Conservation (phyloP, 1,140 invertebrate genomes). For the Leptopilina clavipes region DNA sequence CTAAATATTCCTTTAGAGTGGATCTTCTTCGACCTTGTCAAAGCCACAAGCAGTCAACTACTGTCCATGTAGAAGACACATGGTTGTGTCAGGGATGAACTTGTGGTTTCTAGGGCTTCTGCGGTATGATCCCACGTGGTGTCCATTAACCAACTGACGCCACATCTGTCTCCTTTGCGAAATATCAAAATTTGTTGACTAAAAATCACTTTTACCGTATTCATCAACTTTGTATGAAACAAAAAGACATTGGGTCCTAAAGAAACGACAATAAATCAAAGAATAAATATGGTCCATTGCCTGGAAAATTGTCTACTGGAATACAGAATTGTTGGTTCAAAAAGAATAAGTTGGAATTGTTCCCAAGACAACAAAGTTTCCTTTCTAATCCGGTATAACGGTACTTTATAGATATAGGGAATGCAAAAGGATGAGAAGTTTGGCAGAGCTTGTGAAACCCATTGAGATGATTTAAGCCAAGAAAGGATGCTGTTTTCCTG, state of each 20-base stretch:
- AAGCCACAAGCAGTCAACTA: constrained; percentile 66
- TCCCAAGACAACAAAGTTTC: constrained; percentile 30
- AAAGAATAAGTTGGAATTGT: constrained; percentile 26
- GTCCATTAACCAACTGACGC: constrained; percentile 52
- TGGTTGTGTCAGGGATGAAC: constrained; percentile 53
- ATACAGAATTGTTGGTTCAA: constrained; percentile 11
- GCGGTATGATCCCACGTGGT: constrained; percentile 56
- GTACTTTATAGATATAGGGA: neutral
- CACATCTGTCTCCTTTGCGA: constrained; percentile 51
- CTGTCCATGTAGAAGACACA: constrained; percentile 55
- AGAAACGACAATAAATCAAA: constrained; percentile 37
- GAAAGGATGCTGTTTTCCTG: constrained; percentile 56
- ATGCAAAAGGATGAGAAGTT: constrained; percentile 28
- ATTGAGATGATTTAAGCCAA: constrained; percentile 63
- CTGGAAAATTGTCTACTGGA: constrained; percentile 20
- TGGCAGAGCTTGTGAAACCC: constrained; percentile 45
- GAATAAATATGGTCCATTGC: constrained; percentile 12
- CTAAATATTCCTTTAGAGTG: neutral
- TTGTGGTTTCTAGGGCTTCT: constrained; percentile 63
- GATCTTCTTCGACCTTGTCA: constrained; percentile 56
- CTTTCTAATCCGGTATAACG: constrained; percentile 22
- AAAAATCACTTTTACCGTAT: too few species aligned
- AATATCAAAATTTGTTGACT: neutral
- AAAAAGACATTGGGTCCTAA: constrained; percentile 37
- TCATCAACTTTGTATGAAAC: too few species aligned